Percentiles rank a stretch among this genome's conserved stretches.
Conservation (phyloP, 1,140 invertebrate genomes). For the Tetragnatha versicolor region DNA sequence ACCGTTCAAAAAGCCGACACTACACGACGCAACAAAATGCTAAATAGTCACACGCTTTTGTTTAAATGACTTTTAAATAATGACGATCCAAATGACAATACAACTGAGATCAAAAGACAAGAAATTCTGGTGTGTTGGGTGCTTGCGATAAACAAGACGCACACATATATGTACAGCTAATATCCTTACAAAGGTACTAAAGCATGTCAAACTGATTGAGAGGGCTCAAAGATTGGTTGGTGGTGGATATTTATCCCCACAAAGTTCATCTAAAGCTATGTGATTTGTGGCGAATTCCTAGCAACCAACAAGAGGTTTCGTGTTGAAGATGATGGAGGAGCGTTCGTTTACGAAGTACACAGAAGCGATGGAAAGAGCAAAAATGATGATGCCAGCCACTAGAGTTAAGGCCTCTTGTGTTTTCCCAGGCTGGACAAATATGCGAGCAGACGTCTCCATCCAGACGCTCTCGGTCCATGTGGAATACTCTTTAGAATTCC, state of each 20-base stretch:
- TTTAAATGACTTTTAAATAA: too few species aligned
- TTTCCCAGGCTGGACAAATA: slow-evolving; percentile 79
- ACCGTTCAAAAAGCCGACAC: too few species aligned
- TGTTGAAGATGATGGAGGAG: slow-evolving; percentile 71
- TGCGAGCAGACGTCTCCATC: slow-evolving; percentile 75
- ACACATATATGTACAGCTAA: not conserved
- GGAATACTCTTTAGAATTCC: slow-evolving; percentile 79
- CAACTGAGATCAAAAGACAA: too few species aligned
- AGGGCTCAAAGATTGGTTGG: slow-evolving; percentile 34
- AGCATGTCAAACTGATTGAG: slow-evolving; percentile 24
- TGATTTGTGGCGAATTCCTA: slow-evolving; percentile 58
- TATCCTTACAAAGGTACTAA: slow-evolving; percentile 42
- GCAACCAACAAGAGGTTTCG: slow-evolving; percentile 42
- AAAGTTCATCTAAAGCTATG: slow-evolving; percentile 56
- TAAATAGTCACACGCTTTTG: too few species aligned
- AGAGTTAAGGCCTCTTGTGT: slow-evolving; percentile 74
- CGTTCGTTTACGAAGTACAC: slow-evolving; percentile 75
- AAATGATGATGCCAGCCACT: slow-evolving; percentile 71
- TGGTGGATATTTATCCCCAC: slow-evolving; percentile 21
- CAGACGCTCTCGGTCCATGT: slow-evolving; percentile 93
- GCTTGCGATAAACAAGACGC: too few species aligned
- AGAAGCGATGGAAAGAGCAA: slow-evolving; percentile 72
- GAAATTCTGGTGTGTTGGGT: too few species aligned
- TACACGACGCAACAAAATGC: too few species aligned
- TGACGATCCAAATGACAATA: too few species aligned